Conservation (phyloP, 2,113 vertebrate species). For the Tragulus kanchil region DNA sequence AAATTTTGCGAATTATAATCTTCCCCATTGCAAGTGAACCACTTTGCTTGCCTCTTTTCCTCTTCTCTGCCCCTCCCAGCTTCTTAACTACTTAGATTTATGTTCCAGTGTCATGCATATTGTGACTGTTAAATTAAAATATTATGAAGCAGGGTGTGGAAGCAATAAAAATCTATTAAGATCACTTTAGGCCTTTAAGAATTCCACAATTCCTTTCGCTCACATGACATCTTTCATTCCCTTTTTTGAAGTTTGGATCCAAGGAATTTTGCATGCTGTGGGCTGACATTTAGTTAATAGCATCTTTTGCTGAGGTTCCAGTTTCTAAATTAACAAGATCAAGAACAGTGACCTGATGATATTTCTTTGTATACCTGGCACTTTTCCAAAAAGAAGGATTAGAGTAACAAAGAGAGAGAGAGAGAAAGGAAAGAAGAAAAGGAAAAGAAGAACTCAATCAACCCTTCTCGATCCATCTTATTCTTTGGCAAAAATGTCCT, state of each 20-base stretch:
- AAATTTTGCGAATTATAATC: constrained; percentile 52
- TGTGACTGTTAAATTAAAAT: constrained; percentile 79
- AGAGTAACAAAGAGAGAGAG: background rate
- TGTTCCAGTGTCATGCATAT: constrained; percentile 51
- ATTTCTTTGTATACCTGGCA: constrained; percentile 75
- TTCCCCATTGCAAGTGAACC: constrained; percentile 25
- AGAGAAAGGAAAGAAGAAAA: background rate
- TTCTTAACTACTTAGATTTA: constrained; percentile 67
- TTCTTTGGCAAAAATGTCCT: constrained; percentile 41
- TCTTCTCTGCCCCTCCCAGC: constrained; percentile 4
- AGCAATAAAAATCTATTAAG: constrained; percentile 80
- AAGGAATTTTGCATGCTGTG: constrained; percentile 74
- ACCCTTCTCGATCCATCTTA: constrained; percentile 8
- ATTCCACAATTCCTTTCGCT: constrained; percentile 65
- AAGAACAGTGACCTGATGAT: constrained; percentile 81
- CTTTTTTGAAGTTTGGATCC: constrained; percentile 76
- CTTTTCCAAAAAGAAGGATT: constrained; percentile 66
- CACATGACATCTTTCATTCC: constrained; percentile 71
- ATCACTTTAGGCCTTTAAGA: constrained; percentile 74
- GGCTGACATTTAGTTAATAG: constrained; percentile 80
- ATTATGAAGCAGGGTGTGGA: constrained; percentile 75
- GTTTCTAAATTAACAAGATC: constrained; percentile 83
- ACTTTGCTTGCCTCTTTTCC: background rate
- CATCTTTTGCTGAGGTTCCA: constrained; percentile 75
- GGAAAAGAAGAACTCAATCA: background rate